Percentiles rank a stretch among this genome's conserved stretches.
Evolutionary conservation across 2,888 invertebrate species (phyloP).

Genomic region (Epicampocera succincta): DNA sequence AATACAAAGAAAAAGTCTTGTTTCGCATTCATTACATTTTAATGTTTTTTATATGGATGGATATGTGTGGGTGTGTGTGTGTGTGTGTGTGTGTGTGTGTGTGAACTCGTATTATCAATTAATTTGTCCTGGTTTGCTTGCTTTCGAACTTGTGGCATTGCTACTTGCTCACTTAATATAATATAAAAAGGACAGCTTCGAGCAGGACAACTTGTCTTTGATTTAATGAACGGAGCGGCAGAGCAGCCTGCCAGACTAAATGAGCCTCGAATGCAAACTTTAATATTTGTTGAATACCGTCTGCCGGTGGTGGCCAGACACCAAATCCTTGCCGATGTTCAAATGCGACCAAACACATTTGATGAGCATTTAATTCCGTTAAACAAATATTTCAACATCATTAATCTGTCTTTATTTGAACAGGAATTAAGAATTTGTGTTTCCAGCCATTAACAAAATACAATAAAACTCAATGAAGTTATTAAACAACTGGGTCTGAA

Average conservation of each 20-base stretch:
- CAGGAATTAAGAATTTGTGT: neutral
- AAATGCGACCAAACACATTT: slow-evolving; percentile 1
- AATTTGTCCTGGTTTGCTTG: slow-evolving; percentile 10
- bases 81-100: slow-evolving; percentile 9
- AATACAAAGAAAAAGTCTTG: slow-evolving; percentile 53
- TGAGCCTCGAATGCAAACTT: neutral
- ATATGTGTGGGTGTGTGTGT: too few species aligned
- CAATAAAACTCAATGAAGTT: slow-evolving; percentile 21
- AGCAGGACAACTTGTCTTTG: slow-evolving; percentile 14
- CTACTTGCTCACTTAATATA: neutral
- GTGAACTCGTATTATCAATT: slow-evolving; percentile 1
- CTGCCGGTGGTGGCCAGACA: slow-evolving; percentile 3
- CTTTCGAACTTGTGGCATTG: slow-evolving; percentile 17
- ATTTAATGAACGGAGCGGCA: neutral
- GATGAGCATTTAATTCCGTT: slow-evolving; percentile 56
- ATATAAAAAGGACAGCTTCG: slow-evolving; percentile 10
- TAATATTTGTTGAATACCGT: slow-evolving; percentile 44
- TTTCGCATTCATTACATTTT: slow-evolving; percentile 49
- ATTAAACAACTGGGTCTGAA: slow-evolving; percentile 11
- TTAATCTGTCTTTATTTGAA: slow-evolving; percentile 53
- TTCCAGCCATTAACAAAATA: neutral
- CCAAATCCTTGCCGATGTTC: slow-evolving; percentile 6
- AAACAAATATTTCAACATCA: slow-evolving; percentile 60
- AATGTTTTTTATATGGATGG: too few species aligned
- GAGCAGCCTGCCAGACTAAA: neutral